Evolutionary conservation across 2,797 vertebrate genomes (phyloP), one percentile per base, ranked within the genome.

Genomic region (Momotus momota): DNA sequence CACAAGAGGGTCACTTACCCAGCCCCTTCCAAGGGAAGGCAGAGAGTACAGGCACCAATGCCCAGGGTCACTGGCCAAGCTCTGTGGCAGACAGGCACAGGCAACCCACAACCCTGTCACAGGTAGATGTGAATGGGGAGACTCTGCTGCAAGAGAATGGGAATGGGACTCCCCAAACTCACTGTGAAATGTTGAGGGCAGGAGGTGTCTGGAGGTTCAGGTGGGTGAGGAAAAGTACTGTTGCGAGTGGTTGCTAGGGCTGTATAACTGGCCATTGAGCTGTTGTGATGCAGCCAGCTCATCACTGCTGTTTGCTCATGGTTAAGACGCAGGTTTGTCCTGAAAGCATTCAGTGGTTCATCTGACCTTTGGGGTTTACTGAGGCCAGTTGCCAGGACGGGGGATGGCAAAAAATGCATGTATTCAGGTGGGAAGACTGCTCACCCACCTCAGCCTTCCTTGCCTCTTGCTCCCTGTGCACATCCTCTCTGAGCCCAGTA

Each of bases 21-120:
- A 61, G 51, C 78, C 45, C 96, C 74, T 72, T 88, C 52, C 80
- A 90, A 92, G 61, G 73, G 66, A 51, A 64, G 48, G 57, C 18
- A 31, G 14, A 55, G 62, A 93, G 58, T 81, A 60, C 52, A 86
- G 96, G 85, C 82, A 94, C 46, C 81, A 82, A 82, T 18, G 62
- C 6, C 14, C 20, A 7, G 27, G 61, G 26, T 22, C 27, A n/a
- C 73, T 79, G 20, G 57, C 52, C 54, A 78, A 95, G 81, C n/a
- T 54, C 45, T 51, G n/a, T 13, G 4, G 33, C 40, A 40, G 17
- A 27, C 12, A 65, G 69, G 54, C 7, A 0, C 27, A 81, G 61
- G 31, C 54, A 73, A 45, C 27, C 52, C 4, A 7, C 25, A 82
- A 0, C n/a, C 60, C 11, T 1, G 7, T 40, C 54, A 18, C 15